Evolutionary conservation across 1,140 invertebrate species (phyloP).

Genomic region (Colletes latitarsis): DNA sequence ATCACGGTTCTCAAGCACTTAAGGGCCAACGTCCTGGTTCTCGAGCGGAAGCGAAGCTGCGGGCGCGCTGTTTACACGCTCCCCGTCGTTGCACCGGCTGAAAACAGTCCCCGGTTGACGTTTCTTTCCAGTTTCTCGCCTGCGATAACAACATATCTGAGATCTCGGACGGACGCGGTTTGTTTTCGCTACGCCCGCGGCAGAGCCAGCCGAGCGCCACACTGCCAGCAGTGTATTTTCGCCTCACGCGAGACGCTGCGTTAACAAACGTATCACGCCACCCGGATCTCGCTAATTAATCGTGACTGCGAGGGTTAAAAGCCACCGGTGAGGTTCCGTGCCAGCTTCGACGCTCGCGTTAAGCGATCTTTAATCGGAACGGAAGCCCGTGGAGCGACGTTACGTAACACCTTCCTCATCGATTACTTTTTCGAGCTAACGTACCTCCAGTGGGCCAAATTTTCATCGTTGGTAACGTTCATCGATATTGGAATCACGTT

Average conservation of each 20-base stretch:
- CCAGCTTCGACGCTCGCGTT: neutral
- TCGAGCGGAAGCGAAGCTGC: conserved; percentile 1
- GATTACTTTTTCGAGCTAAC: neutral
- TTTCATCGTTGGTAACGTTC: too few species aligned
- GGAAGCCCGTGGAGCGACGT: neutral
- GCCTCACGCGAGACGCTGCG: conserved; percentile 11
- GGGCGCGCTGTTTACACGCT: conserved; percentile 42
- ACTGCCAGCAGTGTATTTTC: conserved; percentile 21
- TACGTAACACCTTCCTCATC: neutral
- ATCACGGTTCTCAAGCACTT: neutral
- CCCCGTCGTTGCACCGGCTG: conserved; percentile 4
- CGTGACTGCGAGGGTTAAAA: conserved; percentile 2
- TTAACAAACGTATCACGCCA: conserved; percentile 34
- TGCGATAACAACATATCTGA: conserved; percentile 48
- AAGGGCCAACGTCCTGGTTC: neutral
- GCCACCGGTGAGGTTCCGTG: neutral
- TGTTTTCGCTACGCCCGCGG: conserved; percentile 24
- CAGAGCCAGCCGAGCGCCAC: neutral
- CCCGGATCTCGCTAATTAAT: conserved; percentile 46
- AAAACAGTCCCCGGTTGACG: conserved; percentile 18
- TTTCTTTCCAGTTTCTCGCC: conserved; percentile 33
- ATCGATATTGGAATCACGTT: too few species aligned
- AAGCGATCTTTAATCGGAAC: conserved; percentile 6
- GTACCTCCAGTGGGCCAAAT: neutral
- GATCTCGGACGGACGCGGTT: conserved; percentile 19